phyloP scores from a whole-genome alignment of 2,888 invertebrate species.

The Oscheius myriophilus region DNA sequence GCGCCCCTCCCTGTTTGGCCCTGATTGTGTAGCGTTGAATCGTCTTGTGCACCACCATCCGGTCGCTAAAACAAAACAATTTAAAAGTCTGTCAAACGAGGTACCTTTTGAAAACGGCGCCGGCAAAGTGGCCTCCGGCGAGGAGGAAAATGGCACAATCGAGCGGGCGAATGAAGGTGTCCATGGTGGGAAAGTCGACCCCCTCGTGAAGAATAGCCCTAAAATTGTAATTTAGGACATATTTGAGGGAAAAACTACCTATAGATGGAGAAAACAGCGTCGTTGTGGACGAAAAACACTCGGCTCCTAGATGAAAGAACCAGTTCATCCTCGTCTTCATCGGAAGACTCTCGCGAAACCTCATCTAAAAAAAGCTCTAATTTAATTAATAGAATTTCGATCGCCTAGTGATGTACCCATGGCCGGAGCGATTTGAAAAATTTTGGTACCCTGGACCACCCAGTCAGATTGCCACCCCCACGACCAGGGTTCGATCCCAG shows the following conservation, averaged over 20 bases:
- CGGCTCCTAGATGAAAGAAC: constrained; percentile 29
- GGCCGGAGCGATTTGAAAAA: no score
- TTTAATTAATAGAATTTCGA: no score
- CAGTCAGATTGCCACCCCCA: no score
- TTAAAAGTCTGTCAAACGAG: constrained; percentile 24
- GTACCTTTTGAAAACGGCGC: constrained; percentile 76
- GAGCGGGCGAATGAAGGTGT: constrained; percentile 44
- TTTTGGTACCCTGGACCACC: no score
- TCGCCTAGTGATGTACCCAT: no score
- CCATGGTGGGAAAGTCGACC: constrained; percentile 33
- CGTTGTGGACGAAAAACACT: constrained; percentile 44
- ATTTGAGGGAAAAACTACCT: constrained; percentile 28
- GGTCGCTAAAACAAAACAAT: constrained; percentile 39
- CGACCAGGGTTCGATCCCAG: no score
- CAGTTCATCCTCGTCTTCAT: constrained; percentile 41
- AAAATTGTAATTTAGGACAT: constrained; percentile 1
- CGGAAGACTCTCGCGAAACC: constrained; percentile 6
- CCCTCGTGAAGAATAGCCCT: constrained; percentile 40
- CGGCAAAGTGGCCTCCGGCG: constrained; percentile 86
- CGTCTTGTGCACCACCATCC: constrained; percentile 80
- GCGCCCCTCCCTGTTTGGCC: constrained; percentile 78
- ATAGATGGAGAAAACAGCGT: constrained; percentile 43
- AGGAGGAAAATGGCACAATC: constrained; percentile 80
- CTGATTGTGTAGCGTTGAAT: constrained; percentile 86
- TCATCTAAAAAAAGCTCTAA: constrained; percentile 1